These are phyloP conservation scores for Trypoxylon attenuatum DNA, from an alignment of 2,888 invertebrate genomes.

Conservation along the genomic window DNA sequence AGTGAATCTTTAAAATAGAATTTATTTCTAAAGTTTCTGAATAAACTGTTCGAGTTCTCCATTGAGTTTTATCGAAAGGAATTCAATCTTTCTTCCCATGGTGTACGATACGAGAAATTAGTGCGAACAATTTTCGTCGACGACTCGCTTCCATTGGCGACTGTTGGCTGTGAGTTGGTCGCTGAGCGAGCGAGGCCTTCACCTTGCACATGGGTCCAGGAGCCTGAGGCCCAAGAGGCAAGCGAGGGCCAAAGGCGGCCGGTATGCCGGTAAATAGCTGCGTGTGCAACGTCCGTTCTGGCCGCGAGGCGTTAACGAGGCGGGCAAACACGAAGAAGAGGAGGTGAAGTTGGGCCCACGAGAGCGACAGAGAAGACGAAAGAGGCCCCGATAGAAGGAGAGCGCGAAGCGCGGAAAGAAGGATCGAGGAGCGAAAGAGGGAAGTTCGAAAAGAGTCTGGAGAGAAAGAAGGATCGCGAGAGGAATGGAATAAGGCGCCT, in stretches of 20 bases:
- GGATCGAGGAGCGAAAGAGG: slow-evolving; percentile 16
- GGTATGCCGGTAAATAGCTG: slow-evolving; percentile 55
- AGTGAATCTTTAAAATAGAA: no score
- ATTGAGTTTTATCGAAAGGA: no score
- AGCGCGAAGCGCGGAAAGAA: slow-evolving; percentile 10
- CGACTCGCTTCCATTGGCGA: no score
- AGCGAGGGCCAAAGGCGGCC: slow-evolving; percentile 47
- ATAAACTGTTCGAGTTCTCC: no score
- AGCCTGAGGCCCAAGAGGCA: slow-evolving; percentile 34
- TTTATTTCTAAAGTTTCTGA: no score
- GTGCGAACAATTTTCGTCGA: no score
- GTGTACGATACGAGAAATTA: no score
- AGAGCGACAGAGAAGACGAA: slow-evolving; percentile 1
- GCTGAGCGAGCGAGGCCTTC: no score
- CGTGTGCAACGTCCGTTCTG: slow-evolving; percentile 57
- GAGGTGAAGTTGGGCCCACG: slow-evolving; percentile 11
- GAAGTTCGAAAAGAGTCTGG: slow-evolving; percentile 41
- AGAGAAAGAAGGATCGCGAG: slow-evolving; percentile 27
- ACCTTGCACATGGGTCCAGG: slow-evolving; percentile 3
- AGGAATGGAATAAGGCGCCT: slow-evolving; percentile 54
- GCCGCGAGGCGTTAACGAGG: slow-evolving; percentile 68
- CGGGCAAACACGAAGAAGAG: slow-evolving; percentile 62
- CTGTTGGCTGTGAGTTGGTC: no score
- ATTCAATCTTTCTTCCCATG: no score
- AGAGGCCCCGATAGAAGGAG: background rate